Evolutionary conservation across 2,888 invertebrate genomes (phyloP).

Genomic region (Rapana venosa): DNA sequence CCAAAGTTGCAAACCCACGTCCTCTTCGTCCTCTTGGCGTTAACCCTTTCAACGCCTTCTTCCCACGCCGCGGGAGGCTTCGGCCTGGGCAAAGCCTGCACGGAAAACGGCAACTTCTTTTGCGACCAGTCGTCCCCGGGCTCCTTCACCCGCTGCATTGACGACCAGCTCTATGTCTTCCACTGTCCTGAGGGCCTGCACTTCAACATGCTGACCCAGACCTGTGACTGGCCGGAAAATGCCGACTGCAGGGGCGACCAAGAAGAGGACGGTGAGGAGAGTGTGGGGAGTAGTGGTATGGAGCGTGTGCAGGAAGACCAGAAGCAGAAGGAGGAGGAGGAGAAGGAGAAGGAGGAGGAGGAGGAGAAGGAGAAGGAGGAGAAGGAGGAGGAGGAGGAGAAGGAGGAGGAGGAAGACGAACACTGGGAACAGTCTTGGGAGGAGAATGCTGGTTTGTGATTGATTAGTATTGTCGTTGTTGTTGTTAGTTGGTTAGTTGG

Average conservation of each 20-base stretch:
- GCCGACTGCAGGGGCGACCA: constrained; percentile 52
- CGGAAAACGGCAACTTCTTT: constrained; percentile 52
- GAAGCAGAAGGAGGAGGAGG: neutral
- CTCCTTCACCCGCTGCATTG: constrained; percentile 55
- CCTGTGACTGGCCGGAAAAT: constrained; percentile 61
- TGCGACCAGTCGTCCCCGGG: constrained; percentile 53
- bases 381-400: neutral
- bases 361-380: neutral
- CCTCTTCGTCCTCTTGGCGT: no score
- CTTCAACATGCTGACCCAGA: constrained; percentile 56
- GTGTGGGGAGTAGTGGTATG: neutral
- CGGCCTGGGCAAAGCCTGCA: constrained; percentile 14
- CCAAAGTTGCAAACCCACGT: neutral
- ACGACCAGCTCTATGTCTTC: constrained; percentile 52
- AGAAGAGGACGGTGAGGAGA: neutral
- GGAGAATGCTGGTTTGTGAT: neutral
- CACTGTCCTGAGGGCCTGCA: constrained; percentile 54
- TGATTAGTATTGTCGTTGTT: neutral
- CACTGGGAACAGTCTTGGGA: neutral
- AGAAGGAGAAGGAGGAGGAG: neutral
- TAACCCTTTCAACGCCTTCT: neutral
- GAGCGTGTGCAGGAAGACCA: neutral
- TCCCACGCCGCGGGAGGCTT: neutral
- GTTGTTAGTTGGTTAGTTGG: neutral
- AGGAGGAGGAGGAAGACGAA: neutral